Evolutionary conservation across 1,140 invertebrate species (phyloP), one percentile per base, ranked within the genome.

Genomic region (Mylabris phalerata): DNA sequence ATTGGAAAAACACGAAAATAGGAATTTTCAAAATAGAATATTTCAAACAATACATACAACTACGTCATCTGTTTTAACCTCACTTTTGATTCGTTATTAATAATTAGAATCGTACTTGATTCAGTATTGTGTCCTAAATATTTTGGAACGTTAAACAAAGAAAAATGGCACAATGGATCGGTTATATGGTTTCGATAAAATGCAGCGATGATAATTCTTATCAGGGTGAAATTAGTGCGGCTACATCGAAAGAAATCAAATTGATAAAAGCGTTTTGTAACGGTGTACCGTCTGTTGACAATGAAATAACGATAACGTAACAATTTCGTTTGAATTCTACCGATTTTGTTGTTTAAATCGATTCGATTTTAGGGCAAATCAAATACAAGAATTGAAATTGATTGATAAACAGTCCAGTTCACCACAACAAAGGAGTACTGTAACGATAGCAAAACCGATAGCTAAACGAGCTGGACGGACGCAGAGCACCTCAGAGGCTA

Each of bases 251-350:
- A 61, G 82, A 82, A 26, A 82, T 95, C 42, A 89, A 86, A 3
- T 78, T 95, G 32, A 80, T 78, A 9, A 85, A 90, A 71, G 84
- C 87, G 6, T 92, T 90, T 72, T 81, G 85, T 59, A 90, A 95
- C 78, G 90, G 90, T 4, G 80, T 91, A 19, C 88, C 87, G 43
- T 75, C 82, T 50, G 42, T 59, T 13, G 38, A 50, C 49, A 61
- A 49, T 44, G 62, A 64, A 62, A 57, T 71, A 27, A 55, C 50
- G 38, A 71, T 72, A 38, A 68, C 44, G 66, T 69, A 61, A 32
- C 48, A 56, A 45, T 43, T 47, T 38, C 46, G 4, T 32, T 7
- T 43, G n/a, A 13, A 57, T 19, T 19, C 19, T 2, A 19, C 19
- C 1, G 19, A 41, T 50, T n/a, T 25, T 51, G 27, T 54, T 57